Conservation (phyloP, 2,113 vertebrate genomes). For the Semnornis frantzii region DNA sequence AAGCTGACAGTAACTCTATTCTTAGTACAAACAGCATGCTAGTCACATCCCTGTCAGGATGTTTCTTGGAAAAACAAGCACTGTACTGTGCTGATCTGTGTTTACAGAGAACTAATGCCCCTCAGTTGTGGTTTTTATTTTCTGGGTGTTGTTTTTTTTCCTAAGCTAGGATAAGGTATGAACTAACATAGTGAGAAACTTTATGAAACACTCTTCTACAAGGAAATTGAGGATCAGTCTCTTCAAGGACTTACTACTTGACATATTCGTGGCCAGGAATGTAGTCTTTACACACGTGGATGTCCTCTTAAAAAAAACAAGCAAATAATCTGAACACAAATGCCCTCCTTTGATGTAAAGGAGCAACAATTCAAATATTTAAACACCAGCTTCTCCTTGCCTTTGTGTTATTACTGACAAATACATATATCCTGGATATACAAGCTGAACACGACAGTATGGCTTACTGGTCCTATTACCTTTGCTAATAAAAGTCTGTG, state of each 20-base stretch:
- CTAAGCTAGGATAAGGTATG: neutral
- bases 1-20: conserved; percentile 33
- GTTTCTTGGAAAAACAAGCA: neutral
- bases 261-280: neutral
- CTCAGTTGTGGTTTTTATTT: neutral
- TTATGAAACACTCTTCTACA: neutral
- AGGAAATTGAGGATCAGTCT: neutral
- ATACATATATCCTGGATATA: neutral
- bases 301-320: neutral
- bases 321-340: neutral
- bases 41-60: neutral
- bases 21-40: neutral
- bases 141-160: neutral
- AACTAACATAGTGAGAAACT: neutral
- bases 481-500: neutral
- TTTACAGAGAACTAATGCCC: neutral
- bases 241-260: neutral
- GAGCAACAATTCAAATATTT: neutral
- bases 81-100: neutral
- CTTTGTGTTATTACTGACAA: neutral
- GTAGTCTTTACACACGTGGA: neutral
- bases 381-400: neutral
- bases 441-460: neutral
- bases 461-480: neutral
- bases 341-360: neutral